phyloP scores from a whole-genome alignment of 2,113 vertebrate species.

The Clupea harengus region DNA sequence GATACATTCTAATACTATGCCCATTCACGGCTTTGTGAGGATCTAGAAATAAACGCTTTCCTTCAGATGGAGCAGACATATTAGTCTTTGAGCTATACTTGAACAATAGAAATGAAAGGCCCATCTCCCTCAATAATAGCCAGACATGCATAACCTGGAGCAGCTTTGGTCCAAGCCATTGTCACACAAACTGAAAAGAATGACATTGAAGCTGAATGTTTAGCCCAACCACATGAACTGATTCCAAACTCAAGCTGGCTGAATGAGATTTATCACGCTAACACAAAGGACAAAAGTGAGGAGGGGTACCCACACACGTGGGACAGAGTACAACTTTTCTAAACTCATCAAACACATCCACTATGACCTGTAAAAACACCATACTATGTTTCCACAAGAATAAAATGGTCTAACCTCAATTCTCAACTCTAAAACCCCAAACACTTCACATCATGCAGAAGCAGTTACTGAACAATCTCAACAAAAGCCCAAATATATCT shows the following conservation, averaged over 20 bases:
- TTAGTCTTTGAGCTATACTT: too few relatives aligned
- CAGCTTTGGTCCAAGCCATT: too few relatives aligned
- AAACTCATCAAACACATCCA: background rate
- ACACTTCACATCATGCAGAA: background rate
- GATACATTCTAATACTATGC: background rate
- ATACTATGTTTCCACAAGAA: background rate
- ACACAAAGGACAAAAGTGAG: background rate
- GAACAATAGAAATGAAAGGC: too few relatives aligned
- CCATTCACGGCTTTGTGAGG: background rate
- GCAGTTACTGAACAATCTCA: background rate
- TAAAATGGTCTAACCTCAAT: background rate
- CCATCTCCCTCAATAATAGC: too few relatives aligned
- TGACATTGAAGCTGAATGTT: too few relatives aligned
- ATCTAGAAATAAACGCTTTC: background rate
- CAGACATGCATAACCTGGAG: too few relatives aligned
- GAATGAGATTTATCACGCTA: background rate
- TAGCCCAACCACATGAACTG: background rate
- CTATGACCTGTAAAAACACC: background rate
- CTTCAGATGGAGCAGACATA: background rate
- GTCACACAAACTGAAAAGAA: too few relatives aligned
- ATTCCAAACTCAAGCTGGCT: background rate
- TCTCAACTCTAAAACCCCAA: background rate
- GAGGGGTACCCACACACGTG: background rate
- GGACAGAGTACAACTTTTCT: background rate
- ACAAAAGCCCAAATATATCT: background rate